Conservation (phyloP, 2,797 vertebrate genomes). For the Caiman crocodilus region DNA sequence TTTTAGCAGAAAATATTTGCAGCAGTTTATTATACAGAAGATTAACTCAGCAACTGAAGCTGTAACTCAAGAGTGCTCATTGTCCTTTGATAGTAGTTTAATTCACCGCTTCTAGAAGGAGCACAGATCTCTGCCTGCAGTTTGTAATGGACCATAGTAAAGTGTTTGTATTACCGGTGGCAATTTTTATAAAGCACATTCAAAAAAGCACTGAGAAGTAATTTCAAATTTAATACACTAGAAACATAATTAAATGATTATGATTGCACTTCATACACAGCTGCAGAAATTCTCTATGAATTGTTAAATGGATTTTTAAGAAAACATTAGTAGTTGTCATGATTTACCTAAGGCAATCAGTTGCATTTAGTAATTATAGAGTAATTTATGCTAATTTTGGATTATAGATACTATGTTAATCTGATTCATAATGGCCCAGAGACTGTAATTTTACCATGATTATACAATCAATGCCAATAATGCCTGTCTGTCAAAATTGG, state of each 20-base stretch:
- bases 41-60: constrained; percentile 31
- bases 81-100: constrained; percentile 45
- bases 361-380: constrained; percentile 21
- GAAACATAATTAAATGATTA: constrained; percentile 54
- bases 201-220: constrained; percentile 13
- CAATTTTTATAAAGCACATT: constrained; percentile 37
- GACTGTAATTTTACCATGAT: constrained; percentile 39
- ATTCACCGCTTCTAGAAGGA: constrained; percentile 34
- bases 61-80: constrained; percentile 25
- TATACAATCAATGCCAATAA: constrained; percentile 46
- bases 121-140: constrained; percentile 8
- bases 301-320: constrained; percentile 47
- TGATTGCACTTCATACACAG: background rate
- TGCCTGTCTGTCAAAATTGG: constrained; percentile 33
- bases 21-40: constrained; percentile 44
- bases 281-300: background rate
- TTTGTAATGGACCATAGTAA: constrained; percentile 7
- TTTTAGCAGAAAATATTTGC: constrained; percentile 20
- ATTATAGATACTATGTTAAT: constrained; percentile 27
- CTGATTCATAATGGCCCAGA: constrained; percentile 19
- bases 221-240: constrained; percentile 47
- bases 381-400: constrained; percentile 36
- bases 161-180: background rate
- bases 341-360: constrained; percentile 19
- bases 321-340: background rate